Evolutionary conservation across 2,113 vertebrate genomes (phyloP).

Genomic region (Gobiocypris rarus): DNA sequence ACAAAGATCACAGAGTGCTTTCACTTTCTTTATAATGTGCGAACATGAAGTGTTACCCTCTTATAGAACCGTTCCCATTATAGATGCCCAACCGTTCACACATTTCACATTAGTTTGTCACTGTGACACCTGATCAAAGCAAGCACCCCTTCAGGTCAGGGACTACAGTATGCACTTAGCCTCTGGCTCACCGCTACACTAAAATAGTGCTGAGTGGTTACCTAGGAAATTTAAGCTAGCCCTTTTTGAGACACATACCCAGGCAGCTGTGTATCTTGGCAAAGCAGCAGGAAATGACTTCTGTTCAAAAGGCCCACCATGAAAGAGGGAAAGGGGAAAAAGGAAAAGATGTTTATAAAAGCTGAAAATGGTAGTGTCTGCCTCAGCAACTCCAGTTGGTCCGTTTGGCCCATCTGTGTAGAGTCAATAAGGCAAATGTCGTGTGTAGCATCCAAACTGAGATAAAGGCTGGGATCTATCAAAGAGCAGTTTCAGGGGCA

Average conservation of each 20-base stretch:
- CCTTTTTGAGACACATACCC: conserved; percentile 58
- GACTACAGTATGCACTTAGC: neutral
- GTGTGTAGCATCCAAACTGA: neutral
- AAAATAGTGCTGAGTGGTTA: conserved; percentile 40
- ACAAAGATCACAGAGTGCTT: neutral
- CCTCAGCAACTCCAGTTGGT: conserved; percentile 1
- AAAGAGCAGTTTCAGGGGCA: neutral
- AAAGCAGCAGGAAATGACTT: conserved; percentile 59
- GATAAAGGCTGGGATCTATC: neutral
- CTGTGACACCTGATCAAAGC: conserved; percentile 15
- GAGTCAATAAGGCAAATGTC: conserved; percentile 12
- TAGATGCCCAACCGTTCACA: neutral
- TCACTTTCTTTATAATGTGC: neutral
- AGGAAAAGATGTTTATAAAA: conserved; percentile 24
- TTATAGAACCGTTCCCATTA: neutral
- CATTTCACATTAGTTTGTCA: neutral
- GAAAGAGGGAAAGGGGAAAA: conserved; percentile 47
- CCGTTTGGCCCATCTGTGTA: neutral
- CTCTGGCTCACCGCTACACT: conserved; percentile 4
- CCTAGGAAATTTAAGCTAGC: conserved; percentile 47
- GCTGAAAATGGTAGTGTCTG: conserved; percentile 23
- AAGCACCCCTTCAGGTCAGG: conserved; percentile 29
- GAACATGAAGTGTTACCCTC: neutral
- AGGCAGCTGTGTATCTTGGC: conserved; percentile 66
- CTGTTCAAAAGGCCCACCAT: conserved; percentile 48